Conservation (phyloP, 1,140 invertebrate species). For the Goniozus legneri region DNA sequence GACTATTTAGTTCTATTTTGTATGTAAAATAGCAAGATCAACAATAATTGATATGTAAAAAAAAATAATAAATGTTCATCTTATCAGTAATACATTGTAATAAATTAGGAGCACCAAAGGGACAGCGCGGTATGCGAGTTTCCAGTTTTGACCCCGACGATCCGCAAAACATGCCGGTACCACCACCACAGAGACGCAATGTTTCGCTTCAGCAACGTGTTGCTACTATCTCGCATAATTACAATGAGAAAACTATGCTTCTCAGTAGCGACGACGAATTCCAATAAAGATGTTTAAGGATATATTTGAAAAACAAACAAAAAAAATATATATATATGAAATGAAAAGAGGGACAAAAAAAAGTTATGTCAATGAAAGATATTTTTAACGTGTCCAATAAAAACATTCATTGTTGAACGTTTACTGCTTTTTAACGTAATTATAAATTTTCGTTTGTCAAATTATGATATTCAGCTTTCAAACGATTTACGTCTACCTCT, state of each 20-base stretch:
- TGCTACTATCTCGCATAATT: slow-evolving; percentile 76
- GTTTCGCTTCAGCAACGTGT: slow-evolving; percentile 65
- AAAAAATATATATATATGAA: no score
- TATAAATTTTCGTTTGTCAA: no score
- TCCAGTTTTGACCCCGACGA: slow-evolving; percentile 68
- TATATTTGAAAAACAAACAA: no score
- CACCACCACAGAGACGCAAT: slow-evolving; percentile 57
- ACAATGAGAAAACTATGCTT: slow-evolving; percentile 94
- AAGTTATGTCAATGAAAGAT: not conserved
- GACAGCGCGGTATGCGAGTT: slow-evolving; percentile 62
- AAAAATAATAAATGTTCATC: not conserved
- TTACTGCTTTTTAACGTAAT: no score
- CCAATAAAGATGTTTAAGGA: slow-evolving; percentile 61
- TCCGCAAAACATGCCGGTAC: slow-evolving; percentile 55
- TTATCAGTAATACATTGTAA: slow-evolving; percentile 5
- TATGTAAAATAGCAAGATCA: no score
- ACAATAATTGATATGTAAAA: no score
- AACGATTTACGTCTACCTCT: not conserved
- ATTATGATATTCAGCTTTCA: no score
- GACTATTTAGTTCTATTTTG: no score
- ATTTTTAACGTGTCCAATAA: not conserved
- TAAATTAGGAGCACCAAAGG: slow-evolving; percentile 59
- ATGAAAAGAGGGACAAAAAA: no score
- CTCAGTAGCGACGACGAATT: slow-evolving; percentile 96
- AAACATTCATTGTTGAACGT: not conserved